A percentile compares a stretch with the other conserved stretches of the same genome.
These are phyloP conservation scores for Alcis repandata DNA, from an alignment of 2,888 invertebrate species.

Conservation along the genomic window DNA sequence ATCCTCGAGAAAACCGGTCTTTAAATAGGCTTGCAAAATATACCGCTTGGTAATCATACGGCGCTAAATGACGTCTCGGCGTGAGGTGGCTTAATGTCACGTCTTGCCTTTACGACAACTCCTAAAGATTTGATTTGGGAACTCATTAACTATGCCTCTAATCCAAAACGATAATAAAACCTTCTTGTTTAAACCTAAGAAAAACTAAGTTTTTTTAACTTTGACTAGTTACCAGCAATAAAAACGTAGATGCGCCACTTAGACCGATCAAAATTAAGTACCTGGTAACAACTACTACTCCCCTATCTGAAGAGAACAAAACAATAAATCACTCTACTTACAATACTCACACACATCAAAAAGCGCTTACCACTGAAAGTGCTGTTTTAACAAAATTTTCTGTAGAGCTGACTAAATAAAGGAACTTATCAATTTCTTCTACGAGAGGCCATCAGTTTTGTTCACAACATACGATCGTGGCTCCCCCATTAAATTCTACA, in stretches of 20 bases:
- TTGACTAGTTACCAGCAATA: background rate
- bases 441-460: background rate
- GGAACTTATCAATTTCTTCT: background rate
- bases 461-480: background rate
- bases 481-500: background rate
- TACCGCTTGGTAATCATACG: conserved; percentile 57
- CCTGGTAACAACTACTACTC: conserved; percentile 1
- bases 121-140: background rate
- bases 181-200: background rate
- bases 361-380: conserved; percentile 71
- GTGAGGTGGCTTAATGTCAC: conserved; percentile 23
- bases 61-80: conserved; percentile 41
- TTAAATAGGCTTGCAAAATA: conserved; percentile 80
- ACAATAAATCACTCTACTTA: conserved; percentile 75
- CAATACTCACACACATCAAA: conserved; percentile 75
- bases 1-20: conserved; percentile 76
- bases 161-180: background rate
- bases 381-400: background rate
- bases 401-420: background rate
- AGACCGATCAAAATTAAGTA: background rate
- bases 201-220: background rate
- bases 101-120: conserved; percentile 1
- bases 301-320: conserved; percentile 5
- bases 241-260: background rate
- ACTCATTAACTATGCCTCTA: background rate